Base-by-base conservation (phyloP, 2,888 invertebrate genomes). In the Ophion obscuratus region DNA sequence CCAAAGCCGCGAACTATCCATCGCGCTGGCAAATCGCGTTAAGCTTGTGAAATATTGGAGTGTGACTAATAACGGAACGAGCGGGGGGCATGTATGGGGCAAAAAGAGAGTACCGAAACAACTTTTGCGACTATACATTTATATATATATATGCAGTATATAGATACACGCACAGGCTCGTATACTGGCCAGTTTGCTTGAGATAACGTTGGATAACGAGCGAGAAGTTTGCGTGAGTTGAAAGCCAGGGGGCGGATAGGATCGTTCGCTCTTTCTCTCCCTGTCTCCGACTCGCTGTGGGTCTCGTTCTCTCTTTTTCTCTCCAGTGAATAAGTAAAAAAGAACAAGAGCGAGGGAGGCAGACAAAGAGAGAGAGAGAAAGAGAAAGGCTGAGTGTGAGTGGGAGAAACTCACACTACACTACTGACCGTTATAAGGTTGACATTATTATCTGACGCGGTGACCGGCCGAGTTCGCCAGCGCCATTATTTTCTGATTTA, bases 221-320 rank as follows among this genome's bases (percentile, higher is more conserved):
- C 81, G 83, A 79, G 81, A 85, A 88, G 89, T 87, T 91, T 83
- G 90, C 90, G 90, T 91, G 91, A 89, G 89, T 78, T 83, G 81
- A 70, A 79, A 74, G 78, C 84, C 76, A 81, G 40, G 75, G 78
- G 67, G 78, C 76, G 84, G 84, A 83, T 81, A 85, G 76, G 68
- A 81, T 83, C 80, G 70, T 31, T 70, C 70, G 68, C 74, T 47
- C n/a, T 20, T n/a, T 24, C 61, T 27, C 68, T 70, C 71, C 20
- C 53, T 44, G 36, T 71, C 67, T 75, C 66, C 59, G n/a, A 20
- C 47, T 53, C 53, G 53, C 14, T 17, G 53, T 53, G 5, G 4
- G 53, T 53, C 53, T 17, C 31, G 31, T 3, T 31, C n/a, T 20
- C 47, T 62, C 75, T 75, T 75, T 44, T 75, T 64, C 27, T 47